phyloP scores from a whole-genome alignment of 2,888 invertebrate species.

The Muscina levida region DNA sequence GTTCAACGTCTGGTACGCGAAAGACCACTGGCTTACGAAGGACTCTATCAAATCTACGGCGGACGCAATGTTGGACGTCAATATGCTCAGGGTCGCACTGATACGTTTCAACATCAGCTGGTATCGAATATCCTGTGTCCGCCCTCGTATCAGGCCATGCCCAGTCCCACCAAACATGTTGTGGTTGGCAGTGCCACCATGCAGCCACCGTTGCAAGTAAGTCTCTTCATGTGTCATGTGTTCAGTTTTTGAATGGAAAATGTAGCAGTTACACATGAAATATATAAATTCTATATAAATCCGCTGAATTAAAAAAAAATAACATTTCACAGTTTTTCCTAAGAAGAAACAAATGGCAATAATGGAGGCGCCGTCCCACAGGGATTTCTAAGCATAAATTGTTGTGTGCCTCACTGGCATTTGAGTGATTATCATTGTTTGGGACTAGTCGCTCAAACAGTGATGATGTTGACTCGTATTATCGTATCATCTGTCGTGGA shows the following conservation, averaged over 20 bases:
- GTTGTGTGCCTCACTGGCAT: too few species aligned
- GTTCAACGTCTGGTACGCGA: conserved; percentile 87
- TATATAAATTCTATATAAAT: not conserved
- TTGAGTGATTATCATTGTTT: not conserved
- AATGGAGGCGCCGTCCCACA: too few species aligned
- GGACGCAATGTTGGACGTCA: conserved; percentile 85
- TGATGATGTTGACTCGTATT: not conserved
- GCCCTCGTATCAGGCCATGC: conserved; percentile 92
- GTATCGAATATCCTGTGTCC: conserved; percentile 97
- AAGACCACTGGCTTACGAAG: conserved; percentile 88
- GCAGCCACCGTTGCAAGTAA: conserved; percentile 80
- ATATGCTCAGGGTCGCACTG: conserved; percentile 85
- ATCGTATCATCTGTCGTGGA: too few species aligned
- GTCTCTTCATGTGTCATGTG: too few species aligned
- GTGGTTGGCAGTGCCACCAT: conserved; percentile 82
- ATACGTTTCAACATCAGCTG: conserved; percentile 94
- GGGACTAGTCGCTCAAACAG: not conserved
- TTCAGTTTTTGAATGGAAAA: not conserved
- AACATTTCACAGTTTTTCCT: conserved; percentile 20
- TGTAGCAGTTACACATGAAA: not conserved
- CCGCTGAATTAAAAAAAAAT: not conserved
- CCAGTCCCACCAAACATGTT: conserved; percentile 82
- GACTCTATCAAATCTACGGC: conserved; percentile 84
- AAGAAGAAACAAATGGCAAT: conserved; percentile 31
- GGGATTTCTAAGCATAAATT: not conserved